phyloP scores from a whole-genome alignment of 2,888 invertebrate genomes.

The Platycnemis pennipes region DNA sequence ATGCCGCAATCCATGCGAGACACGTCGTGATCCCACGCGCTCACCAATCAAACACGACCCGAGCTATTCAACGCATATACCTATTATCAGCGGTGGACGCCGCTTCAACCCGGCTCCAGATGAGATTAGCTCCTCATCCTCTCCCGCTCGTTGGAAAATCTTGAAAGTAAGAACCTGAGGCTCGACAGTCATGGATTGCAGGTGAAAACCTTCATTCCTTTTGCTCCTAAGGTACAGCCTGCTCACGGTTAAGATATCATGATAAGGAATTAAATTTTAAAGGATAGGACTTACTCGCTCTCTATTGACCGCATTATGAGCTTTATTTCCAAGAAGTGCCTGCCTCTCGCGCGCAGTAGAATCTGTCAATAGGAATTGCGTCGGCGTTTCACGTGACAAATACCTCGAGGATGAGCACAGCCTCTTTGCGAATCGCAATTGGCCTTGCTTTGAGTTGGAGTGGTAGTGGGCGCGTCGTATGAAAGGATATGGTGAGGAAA shows the following conservation, averaged over 20 bases:
- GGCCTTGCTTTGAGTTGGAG: background rate
- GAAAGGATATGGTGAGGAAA: background rate
- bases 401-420: background rate
- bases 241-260: background rate
- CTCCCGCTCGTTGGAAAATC: background rate
- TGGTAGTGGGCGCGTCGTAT: background rate
- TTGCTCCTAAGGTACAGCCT: background rate
- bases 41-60: conserved; percentile 5
- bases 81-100: background rate
- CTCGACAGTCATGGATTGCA: background rate
- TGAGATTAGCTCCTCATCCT: background rate
- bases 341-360: background rate
- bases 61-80: background rate
- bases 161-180: background rate
- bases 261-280: background rate
- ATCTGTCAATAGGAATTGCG: background rate
- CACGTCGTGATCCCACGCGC: background rate
- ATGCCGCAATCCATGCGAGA: background rate
- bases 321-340: background rate
- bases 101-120: background rate
- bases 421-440: background rate
- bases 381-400: background rate
- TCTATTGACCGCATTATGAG: background rate
- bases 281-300: background rate
- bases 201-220: background rate